Base-by-base conservation (phyloP, 30 jellyfish, hydroid and myxozoan genomes). In the Aurelia sp. region DNA sequence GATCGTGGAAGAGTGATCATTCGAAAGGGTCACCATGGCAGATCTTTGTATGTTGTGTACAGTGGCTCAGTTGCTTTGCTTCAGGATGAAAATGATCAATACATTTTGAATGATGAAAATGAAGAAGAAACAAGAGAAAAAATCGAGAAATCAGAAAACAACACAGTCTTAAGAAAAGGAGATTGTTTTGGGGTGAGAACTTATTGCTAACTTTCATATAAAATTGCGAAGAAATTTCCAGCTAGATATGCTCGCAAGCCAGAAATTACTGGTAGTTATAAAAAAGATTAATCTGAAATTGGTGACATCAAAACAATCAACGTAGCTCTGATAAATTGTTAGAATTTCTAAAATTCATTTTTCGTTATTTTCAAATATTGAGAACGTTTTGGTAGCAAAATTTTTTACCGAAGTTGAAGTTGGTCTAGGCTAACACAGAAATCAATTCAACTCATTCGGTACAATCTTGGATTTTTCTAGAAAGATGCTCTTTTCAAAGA, bases 171-270 rank as follows among this genome's bases (percentile, higher is more conserved):
- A 68, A 62, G 79, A 68, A 76, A 73, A 57, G 96, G 96, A 30
- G 96, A 87, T 31, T 76, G 91, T 70, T 87, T 87, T 71, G 96
- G 96, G 87, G 96, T 87, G 70, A 74, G 94, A 17, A 19, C 41
- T 40, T 9, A 13, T 17, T 23, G 55, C 15, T 0, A 44, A 44
- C 15, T 7, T 44, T 44, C 15, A 2, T 9, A 44, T 0, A 9
- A 44, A 44, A 44, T 44, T 44, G 6, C 15, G 1, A 44, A 44
- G 16, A 44, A 37, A 44, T 44, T 5, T 10, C 16, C 8, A 0
- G 55, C 10, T 44, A 0, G 55, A 0, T 44, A 12, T 44, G 55
- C 10, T 44, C 55, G 10, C 55, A 44, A 44, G 55, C 16, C 10
- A 44, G 55, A 44, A 37, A 3, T 37, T 37, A 3, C 50, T 37